Conservation (phyloP, 2,888 invertebrate species). For the Eumacrocentrus americanus region DNA sequence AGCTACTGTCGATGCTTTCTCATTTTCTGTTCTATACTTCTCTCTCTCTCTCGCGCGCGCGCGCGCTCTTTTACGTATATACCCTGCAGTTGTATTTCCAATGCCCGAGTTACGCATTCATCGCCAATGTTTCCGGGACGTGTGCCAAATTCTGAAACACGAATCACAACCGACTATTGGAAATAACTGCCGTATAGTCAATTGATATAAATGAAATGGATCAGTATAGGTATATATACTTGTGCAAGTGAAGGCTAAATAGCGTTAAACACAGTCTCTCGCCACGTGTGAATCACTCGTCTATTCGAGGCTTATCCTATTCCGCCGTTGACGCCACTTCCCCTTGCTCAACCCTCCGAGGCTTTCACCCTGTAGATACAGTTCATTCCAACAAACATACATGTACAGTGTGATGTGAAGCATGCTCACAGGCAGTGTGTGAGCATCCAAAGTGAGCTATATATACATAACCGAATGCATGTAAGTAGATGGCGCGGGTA, state of each 20-base stretch:
- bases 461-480: slow-evolving; percentile 23
- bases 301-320: not conserved
- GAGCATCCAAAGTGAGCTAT: not conserved
- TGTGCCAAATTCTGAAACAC: slow-evolving; percentile 20
- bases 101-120: slow-evolving; percentile 14
- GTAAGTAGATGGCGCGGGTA: slow-evolving; percentile 32
- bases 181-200: slow-evolving; percentile 5
- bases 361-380: not conserved
- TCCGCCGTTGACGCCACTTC: not conserved
- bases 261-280: not conserved
- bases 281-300: not conserved
- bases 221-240: not conserved
- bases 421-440: not conserved
- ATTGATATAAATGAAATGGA: not conserved
- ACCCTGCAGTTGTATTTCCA: slow-evolving; percentile 10
- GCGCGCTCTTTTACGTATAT: not conserved
- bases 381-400: not conserved
- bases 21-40: not conserved
- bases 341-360: not conserved
- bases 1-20: not conserved
- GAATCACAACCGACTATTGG: slow-evolving; percentile 30
- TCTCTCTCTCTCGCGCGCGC: not conserved
- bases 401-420: too few species aligned
- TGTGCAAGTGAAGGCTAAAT: not conserved
- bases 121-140: slow-evolving; percentile 17